Evolutionary conservation across 2,888 invertebrate genomes (phyloP).

Genomic region (Hydrotaea diabolus): DNA sequence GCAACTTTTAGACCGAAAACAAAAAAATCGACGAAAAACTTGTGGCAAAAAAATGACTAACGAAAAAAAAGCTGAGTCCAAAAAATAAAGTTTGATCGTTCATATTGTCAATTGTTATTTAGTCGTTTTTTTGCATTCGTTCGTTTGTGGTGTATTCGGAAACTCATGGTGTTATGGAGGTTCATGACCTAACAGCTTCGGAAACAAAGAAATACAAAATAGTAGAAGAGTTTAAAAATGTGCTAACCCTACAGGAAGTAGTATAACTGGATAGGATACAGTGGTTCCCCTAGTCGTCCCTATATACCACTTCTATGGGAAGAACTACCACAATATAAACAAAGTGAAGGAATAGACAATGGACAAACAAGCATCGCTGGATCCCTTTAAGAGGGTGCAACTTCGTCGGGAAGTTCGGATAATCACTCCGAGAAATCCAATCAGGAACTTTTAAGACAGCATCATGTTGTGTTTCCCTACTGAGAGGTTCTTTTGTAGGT

Average conservation of each 20-base stretch:
- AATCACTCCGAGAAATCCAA: no score
- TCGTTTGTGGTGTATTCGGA: conserved; percentile 32
- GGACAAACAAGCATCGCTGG: no score
- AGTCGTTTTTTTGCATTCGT: conserved; percentile 37
- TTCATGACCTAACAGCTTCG: conserved; percentile 59
- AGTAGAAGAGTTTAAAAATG: neutral
- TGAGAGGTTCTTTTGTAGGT: no score
- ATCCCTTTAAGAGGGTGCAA: no score
- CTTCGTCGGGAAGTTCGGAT: no score
- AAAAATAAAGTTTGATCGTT: conserved; percentile 52
- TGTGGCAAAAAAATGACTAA: conserved; percentile 47
- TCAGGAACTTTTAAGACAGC: no score
- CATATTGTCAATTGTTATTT: conserved; percentile 66
- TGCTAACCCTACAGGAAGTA: conserved; percentile 8
- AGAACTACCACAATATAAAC: no score
- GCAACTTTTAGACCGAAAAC: conserved; percentile 27
- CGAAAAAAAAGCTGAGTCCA: neutral
- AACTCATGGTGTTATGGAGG: conserved; percentile 52
- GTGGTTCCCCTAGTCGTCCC: no score
- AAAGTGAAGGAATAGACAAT: no score
- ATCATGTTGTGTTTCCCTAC: no score
- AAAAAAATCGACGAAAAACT: conserved; percentile 17
- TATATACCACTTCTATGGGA: no score
- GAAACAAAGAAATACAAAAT: conserved; percentile 34
- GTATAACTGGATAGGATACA: no score